These are phyloP conservation scores for Meriones psammophilus DNA, from an alignment of 2,797 vertebrate genomes.

Conservation along the genomic window DNA sequence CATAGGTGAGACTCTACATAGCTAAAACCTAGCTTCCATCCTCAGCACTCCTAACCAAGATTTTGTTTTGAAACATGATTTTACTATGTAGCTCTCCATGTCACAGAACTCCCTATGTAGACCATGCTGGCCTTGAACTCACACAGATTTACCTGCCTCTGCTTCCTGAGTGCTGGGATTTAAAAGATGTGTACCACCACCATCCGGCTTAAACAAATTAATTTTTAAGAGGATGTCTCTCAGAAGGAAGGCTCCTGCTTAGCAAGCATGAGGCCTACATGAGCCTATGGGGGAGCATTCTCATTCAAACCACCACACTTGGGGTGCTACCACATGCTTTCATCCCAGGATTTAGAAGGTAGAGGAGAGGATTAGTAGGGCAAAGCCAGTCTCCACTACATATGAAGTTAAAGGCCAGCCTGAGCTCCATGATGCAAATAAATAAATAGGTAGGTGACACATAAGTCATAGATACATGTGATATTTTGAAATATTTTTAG, in stretches of 20 bases:
- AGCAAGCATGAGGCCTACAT: neutral
- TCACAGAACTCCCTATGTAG: neutral
- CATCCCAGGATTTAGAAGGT: too few relatives aligned
- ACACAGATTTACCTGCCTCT: neutral
- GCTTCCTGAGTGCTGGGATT: neutral
- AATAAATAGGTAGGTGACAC: too few relatives aligned
- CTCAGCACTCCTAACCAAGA: too few relatives aligned
- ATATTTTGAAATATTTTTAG: too few relatives aligned
- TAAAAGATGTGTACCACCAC: neutral
- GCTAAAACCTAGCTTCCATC: neutral
- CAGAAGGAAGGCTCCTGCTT: neutral
- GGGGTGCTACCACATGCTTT: neutral
- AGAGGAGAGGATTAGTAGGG: too few relatives aligned
- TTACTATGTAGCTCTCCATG: neutral
- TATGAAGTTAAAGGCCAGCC: neutral
- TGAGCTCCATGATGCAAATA: too few relatives aligned
- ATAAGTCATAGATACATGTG: too few relatives aligned
- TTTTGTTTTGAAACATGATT: neutral
- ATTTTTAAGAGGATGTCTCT: neutral
- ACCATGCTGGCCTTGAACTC: neutral
- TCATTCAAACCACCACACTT: neutral
- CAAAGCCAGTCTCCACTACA: neutral
- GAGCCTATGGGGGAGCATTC: neutral
- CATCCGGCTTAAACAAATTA: neutral
- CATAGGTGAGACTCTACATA: neutral